Evolutionary conservation across 2,113 vertebrate genomes (phyloP).

Genomic region (Seriola quinqueradiata): DNA sequence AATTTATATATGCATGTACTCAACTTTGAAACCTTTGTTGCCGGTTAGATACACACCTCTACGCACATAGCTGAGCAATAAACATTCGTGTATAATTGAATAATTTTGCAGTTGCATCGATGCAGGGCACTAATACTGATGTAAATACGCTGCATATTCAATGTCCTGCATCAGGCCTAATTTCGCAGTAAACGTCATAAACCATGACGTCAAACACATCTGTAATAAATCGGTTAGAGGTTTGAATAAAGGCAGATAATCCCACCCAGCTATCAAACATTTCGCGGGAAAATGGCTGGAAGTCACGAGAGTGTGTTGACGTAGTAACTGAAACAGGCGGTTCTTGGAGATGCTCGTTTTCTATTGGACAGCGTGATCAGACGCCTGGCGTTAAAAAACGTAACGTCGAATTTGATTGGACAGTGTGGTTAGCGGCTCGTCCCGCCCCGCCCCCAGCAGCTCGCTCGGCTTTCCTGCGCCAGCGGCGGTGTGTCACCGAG

Average conservation of each 20-base stretch:
- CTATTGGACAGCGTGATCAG: conserved; percentile 61
- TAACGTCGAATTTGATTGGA: conserved; percentile 70
- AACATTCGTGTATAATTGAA: too few species aligned
- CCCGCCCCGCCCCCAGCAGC: conserved; percentile 55
- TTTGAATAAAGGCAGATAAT: not conserved
- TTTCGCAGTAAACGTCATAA: conserved; percentile 12
- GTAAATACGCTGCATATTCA: not conserved
- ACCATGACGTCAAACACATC: conserved; percentile 38
- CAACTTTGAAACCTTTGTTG: not conserved
- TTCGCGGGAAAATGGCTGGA: conserved; percentile 83
- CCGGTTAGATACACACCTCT: not conserved
- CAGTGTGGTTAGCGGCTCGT: not conserved
- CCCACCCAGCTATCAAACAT: conserved; percentile 46
- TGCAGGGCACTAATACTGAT: not conserved
- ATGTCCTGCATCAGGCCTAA: not conserved
- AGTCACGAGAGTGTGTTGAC: conserved; percentile 65
- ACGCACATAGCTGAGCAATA: too few species aligned
- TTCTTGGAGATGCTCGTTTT: not conserved
- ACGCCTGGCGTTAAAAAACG: conserved; percentile 11
- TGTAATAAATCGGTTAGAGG: not conserved
- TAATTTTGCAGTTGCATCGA: not conserved
- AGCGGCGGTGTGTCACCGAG: conserved; percentile 84
- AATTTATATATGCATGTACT: not conserved
- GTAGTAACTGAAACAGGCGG: conserved; percentile 52
- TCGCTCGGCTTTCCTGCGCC: conserved; percentile 77